A percentile compares a stretch with the other conserved stretches of the same genome.
These are phyloP conservation scores for Lagodon rhomboides DNA, from an alignment of 2,797 vertebrate genomes.

Conservation along the genomic window DNA sequence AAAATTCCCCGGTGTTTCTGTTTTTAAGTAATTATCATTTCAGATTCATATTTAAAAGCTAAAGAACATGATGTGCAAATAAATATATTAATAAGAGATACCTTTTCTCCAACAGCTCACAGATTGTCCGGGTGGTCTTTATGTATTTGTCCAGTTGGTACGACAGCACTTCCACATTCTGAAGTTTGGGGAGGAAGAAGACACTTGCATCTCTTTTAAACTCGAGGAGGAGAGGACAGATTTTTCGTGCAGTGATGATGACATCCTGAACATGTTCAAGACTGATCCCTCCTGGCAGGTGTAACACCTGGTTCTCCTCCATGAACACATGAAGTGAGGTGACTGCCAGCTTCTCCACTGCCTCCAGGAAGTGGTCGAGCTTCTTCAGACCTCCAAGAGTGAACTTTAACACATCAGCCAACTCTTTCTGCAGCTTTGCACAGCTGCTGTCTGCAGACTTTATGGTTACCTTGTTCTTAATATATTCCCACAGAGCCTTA, in stretches of 20 bases:
- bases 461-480: no score
- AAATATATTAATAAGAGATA: conserved; percentile 29
- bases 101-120: conserved; percentile 71
- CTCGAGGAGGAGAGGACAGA: conserved; percentile 57
- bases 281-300: conserved; percentile 45
- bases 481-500: conserved; percentile 28
- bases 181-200: conserved; percentile 79
- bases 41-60: no score
- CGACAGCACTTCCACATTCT: conserved; percentile 75
- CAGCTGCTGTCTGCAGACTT: no score
- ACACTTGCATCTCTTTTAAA: conserved; percentile 73
- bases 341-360: conserved; percentile 80
- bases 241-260: conserved; percentile 47
- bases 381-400: conserved; percentile 73
- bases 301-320: conserved; percentile 46
- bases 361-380: conserved; percentile 76
- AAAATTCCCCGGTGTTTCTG: no score
- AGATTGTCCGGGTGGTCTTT: conserved; percentile 65
- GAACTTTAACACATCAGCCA: conserved; percentile 62
- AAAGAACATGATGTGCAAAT: no score
- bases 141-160: conserved; percentile 79
- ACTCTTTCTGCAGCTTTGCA: conserved; percentile 72
- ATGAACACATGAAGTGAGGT: conserved; percentile 79
- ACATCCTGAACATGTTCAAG: conserved; percentile 43
- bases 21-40: no score